Base-by-base conservation (phyloP, 2,113 vertebrate species). In the Saccopteryx bilineata region DNA sequence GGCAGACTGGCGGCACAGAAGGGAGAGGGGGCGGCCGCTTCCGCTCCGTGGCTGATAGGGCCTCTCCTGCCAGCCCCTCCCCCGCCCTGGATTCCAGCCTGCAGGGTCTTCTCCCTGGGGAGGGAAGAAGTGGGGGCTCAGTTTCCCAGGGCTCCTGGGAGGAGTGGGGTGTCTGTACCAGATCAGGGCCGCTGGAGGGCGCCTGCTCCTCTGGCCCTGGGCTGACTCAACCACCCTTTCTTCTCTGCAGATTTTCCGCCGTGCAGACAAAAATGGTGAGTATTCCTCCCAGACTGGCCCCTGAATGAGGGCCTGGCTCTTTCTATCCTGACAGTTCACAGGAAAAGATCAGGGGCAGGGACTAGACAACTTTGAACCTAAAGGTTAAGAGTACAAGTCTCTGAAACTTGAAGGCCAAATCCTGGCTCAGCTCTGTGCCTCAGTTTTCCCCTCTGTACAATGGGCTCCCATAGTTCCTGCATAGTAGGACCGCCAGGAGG, bases 231-330 rank as follows among this genome's bases (percentile, higher is more conserved):
- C 33, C 0, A 0, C 0, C n/a, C 58, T 98, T 19, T 98, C 98
- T 63, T 95, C 75, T 94, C 97, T 96, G 91, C 84, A 99, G 98
- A 98, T 99, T 97, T 99, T 99, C 98, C 98, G 98, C 87, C 98
- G 98, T 31, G 98, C 98, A 2, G 98, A 99, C 98, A 99, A 99
- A 97, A 99, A 99, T 26, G 98, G 98, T 99, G 96, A 99, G 98
- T 98, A 63, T 61, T 7, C 24, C 68, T 75, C 60, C 24, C 0
- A 2, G 11, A 33, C 84, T 24, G 66, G 17, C n/a, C 18, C 4
- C 50, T 5, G 24, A 26, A 0, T 4, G 61, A 58, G 82, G 61
- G 31, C 19, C 15, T 1, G 9, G 26, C 9, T 48, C 31, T n/a
- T 54, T 52, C 66, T 31, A 9, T 46, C 66, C 75, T 15, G n/a